phyloP scores from a whole-genome alignment of 2,113 vertebrate genomes.

The Crotalus viridis region DNA sequence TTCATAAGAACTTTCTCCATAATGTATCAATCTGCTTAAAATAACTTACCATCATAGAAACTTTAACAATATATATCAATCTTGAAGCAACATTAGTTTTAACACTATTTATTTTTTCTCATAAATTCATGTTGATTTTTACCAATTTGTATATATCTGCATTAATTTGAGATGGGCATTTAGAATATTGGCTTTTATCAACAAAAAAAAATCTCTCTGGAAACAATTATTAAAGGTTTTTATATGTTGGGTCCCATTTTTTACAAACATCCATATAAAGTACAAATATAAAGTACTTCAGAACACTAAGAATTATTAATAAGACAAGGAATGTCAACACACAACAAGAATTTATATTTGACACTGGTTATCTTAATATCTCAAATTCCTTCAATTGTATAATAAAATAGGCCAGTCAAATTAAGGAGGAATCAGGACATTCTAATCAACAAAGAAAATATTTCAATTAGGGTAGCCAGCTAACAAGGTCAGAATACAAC shows the following conservation, averaged over 20 bases:
- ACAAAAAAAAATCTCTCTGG: neutral
- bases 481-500: neutral
- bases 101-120: neutral
- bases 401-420: neutral
- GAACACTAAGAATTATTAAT: neutral
- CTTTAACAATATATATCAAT: neutral
- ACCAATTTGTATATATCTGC: neutral
- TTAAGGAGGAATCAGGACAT: neutral
- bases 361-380: neutral
- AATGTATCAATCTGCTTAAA: neutral
- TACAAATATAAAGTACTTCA: neutral
- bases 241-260: neutral
- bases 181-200: neutral
- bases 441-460: neutral
- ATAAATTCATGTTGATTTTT: neutral
- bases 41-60: neutral
- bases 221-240: neutral
- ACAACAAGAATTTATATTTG: neutral
- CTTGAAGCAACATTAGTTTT: neutral
- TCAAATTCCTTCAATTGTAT: neutral
- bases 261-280: neutral
- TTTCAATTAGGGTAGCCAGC: neutral
- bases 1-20: neutral
- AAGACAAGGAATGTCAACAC: neutral
- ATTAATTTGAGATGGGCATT: neutral